These are phyloP conservation scores for Caenorhabditis becei DNA, from an alignment of 2,888 invertebrate genomes.

Conservation along the genomic window DNA sequence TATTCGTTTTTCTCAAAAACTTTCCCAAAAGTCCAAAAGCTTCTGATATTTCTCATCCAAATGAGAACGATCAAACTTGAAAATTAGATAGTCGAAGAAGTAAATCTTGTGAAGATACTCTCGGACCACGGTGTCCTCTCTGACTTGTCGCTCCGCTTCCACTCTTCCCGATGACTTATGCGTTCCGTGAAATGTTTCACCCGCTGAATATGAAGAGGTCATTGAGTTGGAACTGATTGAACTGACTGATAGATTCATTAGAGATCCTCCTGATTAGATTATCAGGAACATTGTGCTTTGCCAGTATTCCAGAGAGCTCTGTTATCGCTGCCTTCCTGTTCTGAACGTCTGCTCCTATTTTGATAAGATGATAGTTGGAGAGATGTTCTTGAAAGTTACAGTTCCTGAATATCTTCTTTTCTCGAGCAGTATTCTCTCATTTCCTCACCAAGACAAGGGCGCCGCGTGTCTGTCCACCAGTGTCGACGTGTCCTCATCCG, in stretches of 20 bases:
- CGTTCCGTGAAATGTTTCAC: constrained; percentile 46
- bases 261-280: constrained; percentile 28
- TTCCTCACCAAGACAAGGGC: constrained; percentile 42
- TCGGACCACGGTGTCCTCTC: constrained; percentile 24
- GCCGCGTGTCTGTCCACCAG: constrained; percentile 49
- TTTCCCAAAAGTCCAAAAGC: constrained; percentile 8
- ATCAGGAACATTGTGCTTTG: not conserved
- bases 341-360: constrained; percentile 23
- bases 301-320: constrained; percentile 9
- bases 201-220: constrained; percentile 13
- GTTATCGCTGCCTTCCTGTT: constrained; percentile 17
- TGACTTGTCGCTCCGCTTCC: constrained; percentile 33
- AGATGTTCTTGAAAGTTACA: constrained; percentile 35
- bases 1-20: not conserved
- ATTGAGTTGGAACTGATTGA: not conserved
- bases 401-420: constrained; percentile 23
- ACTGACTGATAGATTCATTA: constrained; percentile 46
- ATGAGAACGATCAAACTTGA: constrained; percentile 33
- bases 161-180: constrained; percentile 35
- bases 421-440: not conserved
- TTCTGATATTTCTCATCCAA: constrained; percentile 26
- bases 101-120: constrained; percentile 54
- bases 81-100: constrained; percentile 54
- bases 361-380: constrained; percentile 34
- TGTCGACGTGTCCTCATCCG: constrained; percentile 25